phyloP scores from a whole-genome alignment of 2,888 invertebrate genomes.

The Lycocerus yunnanus region DNA sequence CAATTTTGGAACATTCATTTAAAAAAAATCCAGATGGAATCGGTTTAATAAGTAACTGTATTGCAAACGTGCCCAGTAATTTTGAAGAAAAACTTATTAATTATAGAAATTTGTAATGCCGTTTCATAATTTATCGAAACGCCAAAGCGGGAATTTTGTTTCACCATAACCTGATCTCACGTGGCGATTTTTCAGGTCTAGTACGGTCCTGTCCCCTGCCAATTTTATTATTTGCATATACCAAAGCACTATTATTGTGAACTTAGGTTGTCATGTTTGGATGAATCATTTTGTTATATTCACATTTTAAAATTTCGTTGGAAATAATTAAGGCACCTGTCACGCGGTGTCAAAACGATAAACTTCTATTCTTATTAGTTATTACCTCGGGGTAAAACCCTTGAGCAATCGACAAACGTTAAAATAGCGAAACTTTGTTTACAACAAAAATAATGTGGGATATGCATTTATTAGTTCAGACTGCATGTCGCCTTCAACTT shows the following conservation, averaged over 20 bases:
- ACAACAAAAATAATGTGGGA: background rate
- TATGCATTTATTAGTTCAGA: slow-evolving; percentile 22
- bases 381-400: slow-evolving; percentile 28
- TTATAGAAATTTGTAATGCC: background rate
- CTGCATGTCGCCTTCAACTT: slow-evolving; percentile 23
- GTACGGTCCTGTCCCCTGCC: background rate
- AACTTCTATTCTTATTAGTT: background rate
- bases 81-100: background rate
- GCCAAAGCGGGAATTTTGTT: background rate
- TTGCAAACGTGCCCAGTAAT: background rate
- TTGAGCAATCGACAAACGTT: slow-evolving; percentile 17
- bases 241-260: background rate
- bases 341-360: slow-evolving; percentile 2
- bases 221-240: background rate
- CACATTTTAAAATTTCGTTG: slow-evolving; percentile 6
- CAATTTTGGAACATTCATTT: background rate
- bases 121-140: background rate
- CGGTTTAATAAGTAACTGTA: background rate
- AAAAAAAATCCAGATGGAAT: background rate
- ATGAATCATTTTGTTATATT: slow-evolving; percentile 11
- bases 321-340: slow-evolving; percentile 26
- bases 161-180: background rate
- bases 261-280: background rate
- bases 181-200: background rate
- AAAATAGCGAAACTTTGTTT: slow-evolving; percentile 11